These are phyloP conservation scores for Drosophila trichaetosa DNA, from an alignment of 2,888 invertebrate genomes.

Conservation along the genomic window DNA sequence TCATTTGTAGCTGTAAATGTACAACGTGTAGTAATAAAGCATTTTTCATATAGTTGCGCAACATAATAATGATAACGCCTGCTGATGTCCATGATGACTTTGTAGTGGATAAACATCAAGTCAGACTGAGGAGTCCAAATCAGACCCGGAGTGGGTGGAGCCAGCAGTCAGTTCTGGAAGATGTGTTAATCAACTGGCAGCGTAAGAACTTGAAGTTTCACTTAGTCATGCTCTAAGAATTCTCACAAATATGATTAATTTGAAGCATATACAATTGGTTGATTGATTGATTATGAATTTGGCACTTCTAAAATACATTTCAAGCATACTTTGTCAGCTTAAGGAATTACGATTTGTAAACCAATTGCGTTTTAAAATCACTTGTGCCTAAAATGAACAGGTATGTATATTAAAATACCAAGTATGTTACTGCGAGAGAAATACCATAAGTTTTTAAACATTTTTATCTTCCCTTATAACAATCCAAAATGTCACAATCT, in stretches of 20 bases:
- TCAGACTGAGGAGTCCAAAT: conserved; percentile 15
- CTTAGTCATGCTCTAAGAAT: conserved; percentile 4
- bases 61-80: conserved; percentile 39
- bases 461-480: no score
- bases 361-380: background rate
- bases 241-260: background rate
- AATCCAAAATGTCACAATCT: background rate
- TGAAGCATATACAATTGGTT: conserved; percentile 6
- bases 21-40: conserved; percentile 69
- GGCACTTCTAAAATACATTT: background rate
- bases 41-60: conserved; percentile 67
- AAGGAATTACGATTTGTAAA: background rate
- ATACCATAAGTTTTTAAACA: background rate
- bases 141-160: background rate
- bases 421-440: background rate
- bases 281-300: conserved; percentile 1
- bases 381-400: background rate
- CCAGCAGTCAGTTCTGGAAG: conserved; percentile 32
- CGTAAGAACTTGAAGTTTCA: conserved; percentile 11
- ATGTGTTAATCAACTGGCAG: conserved; percentile 62
- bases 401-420: background rate
- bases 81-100: conserved; percentile 47
- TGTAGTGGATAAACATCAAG: conserved; percentile 59
- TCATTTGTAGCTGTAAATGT: conserved; percentile 70
- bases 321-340: background rate